Evolutionary conservation across 2,113 vertebrate species (phyloP).

Genomic region (Apus apus): DNA sequence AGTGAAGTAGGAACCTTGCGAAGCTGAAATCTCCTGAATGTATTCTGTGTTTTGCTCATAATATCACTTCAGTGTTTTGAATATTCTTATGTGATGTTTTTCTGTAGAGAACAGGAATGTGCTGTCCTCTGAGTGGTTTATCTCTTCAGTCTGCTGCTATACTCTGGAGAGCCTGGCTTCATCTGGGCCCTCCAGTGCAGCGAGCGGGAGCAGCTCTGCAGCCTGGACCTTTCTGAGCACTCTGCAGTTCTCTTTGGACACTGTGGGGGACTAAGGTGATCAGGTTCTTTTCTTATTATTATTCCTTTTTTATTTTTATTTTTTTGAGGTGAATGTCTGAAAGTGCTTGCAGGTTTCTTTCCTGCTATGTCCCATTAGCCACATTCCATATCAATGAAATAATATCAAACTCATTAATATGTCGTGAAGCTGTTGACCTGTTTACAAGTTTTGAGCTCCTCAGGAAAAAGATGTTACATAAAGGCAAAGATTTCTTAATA

Average conservation of each 20-base stretch:
- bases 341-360: neutral
- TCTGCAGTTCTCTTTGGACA: neutral
- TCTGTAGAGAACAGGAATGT: neutral
- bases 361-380: neutral
- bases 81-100: neutral
- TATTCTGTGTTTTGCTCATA: neutral
- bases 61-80: neutral
- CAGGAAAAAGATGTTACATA: neutral
- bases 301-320: neutral
- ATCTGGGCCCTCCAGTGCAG: fast-evolving
- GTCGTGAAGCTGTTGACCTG: neutral
- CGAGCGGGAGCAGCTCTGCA: fast-evolving
- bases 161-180: neutral
- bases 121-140: neutral
- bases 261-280: neutral
- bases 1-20: neutral
- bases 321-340: neutral
- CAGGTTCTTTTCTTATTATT: neutral
- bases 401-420: neutral
- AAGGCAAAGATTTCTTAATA: neutral
- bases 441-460: neutral
- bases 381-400: neutral
- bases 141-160: neutral
- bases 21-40: neutral
- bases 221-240: neutral